Evolutionary conservation across 2,113 vertebrate species (phyloP).

Genomic region (Pelecanoides urinatrix): DNA sequence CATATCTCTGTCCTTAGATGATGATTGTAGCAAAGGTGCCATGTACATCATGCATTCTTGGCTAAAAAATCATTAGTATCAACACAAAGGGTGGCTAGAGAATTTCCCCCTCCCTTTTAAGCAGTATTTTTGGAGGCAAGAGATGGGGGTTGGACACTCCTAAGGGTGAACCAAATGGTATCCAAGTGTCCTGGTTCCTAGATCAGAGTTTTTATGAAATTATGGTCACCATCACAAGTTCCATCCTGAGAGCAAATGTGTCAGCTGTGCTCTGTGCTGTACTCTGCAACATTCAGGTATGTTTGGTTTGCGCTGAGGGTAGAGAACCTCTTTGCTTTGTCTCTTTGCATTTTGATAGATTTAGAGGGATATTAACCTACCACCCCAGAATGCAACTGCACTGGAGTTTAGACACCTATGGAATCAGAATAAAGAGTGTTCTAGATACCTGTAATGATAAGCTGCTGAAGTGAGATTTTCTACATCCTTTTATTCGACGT

Average conservation of each 20-base stretch:
- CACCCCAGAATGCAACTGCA: background rate
- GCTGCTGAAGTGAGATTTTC: slow-evolving; percentile 22
- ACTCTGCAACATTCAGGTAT: background rate
- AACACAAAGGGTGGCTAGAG: background rate
- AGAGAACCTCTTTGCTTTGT: background rate
- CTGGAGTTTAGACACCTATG: background rate
- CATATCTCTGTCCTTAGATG: background rate
- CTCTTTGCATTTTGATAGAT: background rate
- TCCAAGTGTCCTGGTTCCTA: background rate
- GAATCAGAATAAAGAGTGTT: slow-evolving; percentile 11
- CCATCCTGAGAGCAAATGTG: background rate
- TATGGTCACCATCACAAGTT: background rate
- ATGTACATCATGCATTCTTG: background rate
- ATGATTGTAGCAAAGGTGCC: background rate
- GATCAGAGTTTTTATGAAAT: background rate
- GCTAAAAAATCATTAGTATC: background rate
- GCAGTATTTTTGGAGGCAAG: background rate
- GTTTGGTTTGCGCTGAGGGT: background rate
- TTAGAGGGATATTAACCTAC: background rate
- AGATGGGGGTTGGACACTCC: background rate
- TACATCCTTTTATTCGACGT: background rate
- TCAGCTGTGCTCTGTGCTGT: background rate
- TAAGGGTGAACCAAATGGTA: background rate
- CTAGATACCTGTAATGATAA: background rate
- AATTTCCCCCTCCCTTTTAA: background rate